Evolutionary conservation across 2,113 vertebrate genomes (phyloP).

Genomic region (Anser brachyrhynchus): DNA sequence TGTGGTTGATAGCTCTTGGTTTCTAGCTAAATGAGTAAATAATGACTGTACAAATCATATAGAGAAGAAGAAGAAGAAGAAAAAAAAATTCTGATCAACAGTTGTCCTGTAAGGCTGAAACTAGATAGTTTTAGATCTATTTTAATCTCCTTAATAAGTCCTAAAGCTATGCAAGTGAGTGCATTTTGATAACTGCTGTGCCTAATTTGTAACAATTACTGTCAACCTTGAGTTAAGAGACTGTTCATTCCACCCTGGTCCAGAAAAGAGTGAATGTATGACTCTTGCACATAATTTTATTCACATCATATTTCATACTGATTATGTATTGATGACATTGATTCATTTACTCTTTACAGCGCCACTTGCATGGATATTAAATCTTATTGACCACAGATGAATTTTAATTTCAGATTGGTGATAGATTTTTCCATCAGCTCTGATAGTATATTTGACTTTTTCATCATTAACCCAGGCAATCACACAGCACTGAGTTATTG

Average conservation of each 20-base stretch:
- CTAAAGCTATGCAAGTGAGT: slow-evolving; percentile 85
- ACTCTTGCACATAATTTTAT: slow-evolving; percentile 89
- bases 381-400: slow-evolving; percentile 95
- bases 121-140: slow-evolving; percentile 82
- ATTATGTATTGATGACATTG: slow-evolving; percentile 95
- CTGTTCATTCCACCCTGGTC: slow-evolving; percentile 84
- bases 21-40: slow-evolving; percentile 64
- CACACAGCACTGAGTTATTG: slow-evolving; percentile 88
- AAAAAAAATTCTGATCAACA: slow-evolving; percentile 75
- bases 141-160: slow-evolving; percentile 87
- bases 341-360: slow-evolving; percentile 92
- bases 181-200: slow-evolving; percentile 87
- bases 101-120: slow-evolving; percentile 76
- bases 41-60: slow-evolving; percentile 18
- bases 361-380: slow-evolving; percentile 91
- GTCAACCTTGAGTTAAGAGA: slow-evolving; percentile 88
- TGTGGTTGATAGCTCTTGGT: slow-evolving; percentile 39
- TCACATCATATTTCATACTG: slow-evolving; percentile 92
- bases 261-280: slow-evolving; percentile 84
- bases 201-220: slow-evolving; percentile 94
- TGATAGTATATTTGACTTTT: slow-evolving; percentile 91
- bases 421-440: slow-evolving; percentile 96
- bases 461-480: slow-evolving; percentile 87
- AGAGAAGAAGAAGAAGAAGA: slow-evolving; percentile 27
- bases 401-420: slow-evolving; percentile 94